phyloP scores from a whole-genome alignment of 2,797 vertebrate species.

The Dendrocincla fuliginosa region DNA sequence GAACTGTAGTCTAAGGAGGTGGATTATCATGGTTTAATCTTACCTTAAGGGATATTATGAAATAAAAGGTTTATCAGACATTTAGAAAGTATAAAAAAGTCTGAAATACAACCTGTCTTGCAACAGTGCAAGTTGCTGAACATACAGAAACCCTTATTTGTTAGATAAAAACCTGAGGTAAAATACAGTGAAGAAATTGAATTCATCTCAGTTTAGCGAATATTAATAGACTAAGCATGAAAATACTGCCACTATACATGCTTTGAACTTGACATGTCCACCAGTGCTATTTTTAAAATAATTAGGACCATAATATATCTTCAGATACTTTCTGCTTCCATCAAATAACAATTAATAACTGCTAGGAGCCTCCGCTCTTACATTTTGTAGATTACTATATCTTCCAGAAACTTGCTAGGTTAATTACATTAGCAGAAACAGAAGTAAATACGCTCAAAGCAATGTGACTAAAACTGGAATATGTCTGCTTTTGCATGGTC shows the following conservation, averaged over 20 bases:
- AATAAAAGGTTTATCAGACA: neutral
- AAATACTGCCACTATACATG: neutral
- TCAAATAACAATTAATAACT: neutral
- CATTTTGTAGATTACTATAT: neutral
- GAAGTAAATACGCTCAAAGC: slow-evolving; percentile 23
- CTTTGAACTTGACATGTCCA: neutral
- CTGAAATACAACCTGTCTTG: neutral
- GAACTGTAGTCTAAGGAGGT: neutral
- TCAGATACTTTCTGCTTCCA: neutral
- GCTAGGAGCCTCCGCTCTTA: neutral
- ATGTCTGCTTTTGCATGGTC: slow-evolving; percentile 26
- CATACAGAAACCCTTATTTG: neutral
- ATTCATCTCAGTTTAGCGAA: neutral
- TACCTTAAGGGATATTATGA: neutral
- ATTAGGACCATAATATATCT: neutral
- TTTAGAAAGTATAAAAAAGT: neutral
- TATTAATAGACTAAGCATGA: neutral
- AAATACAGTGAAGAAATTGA: neutral
- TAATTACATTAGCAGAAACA: neutral
- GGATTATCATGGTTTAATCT: slow-evolving; percentile 18
- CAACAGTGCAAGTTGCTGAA: neutral
- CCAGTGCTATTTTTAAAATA: neutral
- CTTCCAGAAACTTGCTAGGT: neutral
- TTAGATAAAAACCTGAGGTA: neutral
- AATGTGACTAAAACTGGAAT: slow-evolving; percentile 30